Conservation (phyloP, 2,888 invertebrate genomes). For the Diplolepis rosae region DNA sequence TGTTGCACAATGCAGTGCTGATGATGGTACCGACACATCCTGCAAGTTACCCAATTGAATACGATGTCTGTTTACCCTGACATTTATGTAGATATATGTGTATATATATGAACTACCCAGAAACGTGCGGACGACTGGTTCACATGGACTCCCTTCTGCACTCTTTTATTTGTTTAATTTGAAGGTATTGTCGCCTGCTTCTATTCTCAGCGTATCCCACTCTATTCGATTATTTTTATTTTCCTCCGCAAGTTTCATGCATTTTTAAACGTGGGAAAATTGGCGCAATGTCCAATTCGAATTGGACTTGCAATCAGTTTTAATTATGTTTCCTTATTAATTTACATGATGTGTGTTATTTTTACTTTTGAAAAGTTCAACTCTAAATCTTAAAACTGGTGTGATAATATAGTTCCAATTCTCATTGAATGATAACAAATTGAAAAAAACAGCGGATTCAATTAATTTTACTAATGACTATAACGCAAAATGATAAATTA, state of each 20-base stretch:
- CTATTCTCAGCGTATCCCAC: not conserved
- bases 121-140: not conserved
- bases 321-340: too few species aligned
- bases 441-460: too few species aligned
- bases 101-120: not conserved
- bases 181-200: not conserved
- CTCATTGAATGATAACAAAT: too few species aligned
- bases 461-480: too few species aligned
- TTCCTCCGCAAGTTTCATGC: not conserved
- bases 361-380: too few species aligned
- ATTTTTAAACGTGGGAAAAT: slow-evolving; percentile 1
- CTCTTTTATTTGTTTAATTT: not conserved
- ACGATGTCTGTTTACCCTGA: not conserved
- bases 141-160: not conserved
- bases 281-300: too few species aligned
- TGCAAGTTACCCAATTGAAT: not conserved
- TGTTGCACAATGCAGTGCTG: not conserved
- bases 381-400: too few species aligned
- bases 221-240: not conserved
- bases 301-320: too few species aligned
- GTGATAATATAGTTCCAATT: too few species aligned
- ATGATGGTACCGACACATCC: not conserved
- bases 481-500: too few species aligned
- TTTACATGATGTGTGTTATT: too few species aligned
- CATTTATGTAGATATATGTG: not conserved